A percentile compares a stretch with the other conserved stretches of the same genome.
Conservation (phyloP, 2,797 vertebrate genomes). For the Lateolabrax maculatus region DNA sequence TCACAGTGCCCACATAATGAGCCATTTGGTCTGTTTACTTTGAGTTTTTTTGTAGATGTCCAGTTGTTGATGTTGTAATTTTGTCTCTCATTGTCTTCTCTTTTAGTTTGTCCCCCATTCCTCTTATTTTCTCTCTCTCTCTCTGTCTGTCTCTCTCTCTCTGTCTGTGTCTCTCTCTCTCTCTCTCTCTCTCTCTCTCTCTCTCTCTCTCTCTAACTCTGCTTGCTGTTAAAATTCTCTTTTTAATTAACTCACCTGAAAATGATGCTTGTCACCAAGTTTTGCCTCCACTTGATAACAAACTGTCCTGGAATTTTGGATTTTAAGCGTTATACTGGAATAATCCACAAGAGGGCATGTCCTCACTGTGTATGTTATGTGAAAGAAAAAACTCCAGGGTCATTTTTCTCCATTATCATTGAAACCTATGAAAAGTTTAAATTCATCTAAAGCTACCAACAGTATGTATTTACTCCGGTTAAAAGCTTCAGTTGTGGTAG, state of each 20-base stretch:
- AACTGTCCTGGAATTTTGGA: not conserved
- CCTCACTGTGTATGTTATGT: slow-evolving; percentile 1
- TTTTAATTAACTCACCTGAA: not conserved
- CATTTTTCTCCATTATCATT: not conserved
- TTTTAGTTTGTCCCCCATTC: too few relatives aligned
- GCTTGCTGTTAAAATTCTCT: not conserved
- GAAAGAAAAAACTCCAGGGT: not conserved
- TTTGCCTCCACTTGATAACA: not conserved
- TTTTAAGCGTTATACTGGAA: not conserved
- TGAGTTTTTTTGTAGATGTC: not conserved
- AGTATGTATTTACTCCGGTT: not conserved
- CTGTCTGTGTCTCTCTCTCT: too few relatives aligned
- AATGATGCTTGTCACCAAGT: not conserved
- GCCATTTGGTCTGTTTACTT: not conserved
- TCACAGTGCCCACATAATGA: not conserved
- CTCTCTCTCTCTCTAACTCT: not conserved
- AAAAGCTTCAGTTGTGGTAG: not conserved
- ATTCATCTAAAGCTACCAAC: not conserved
- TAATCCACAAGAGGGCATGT: slow-evolving; percentile 66
- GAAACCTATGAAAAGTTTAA: not conserved
- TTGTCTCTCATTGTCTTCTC: not conserved
- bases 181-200: not conserved
- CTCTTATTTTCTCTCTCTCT: not conserved
- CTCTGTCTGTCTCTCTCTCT: too few relatives aligned
- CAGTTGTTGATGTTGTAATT: not conserved